Evolutionary conservation across 2,888 invertebrate genomes (phyloP).

Genomic region (Osedax fenrisi): DNA sequence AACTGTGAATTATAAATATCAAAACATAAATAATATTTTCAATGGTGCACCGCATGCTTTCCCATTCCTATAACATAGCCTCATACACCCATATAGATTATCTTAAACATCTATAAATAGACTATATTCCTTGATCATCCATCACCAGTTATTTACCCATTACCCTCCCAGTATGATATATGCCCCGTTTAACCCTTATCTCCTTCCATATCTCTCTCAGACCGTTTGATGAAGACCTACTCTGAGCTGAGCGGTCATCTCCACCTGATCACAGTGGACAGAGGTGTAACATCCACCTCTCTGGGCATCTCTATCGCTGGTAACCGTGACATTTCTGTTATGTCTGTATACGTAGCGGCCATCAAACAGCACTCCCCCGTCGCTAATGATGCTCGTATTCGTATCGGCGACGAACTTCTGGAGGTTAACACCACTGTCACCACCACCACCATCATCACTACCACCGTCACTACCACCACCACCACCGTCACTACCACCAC

Average conservation of each 20-base stretch:
- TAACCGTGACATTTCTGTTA: constrained; percentile 78
- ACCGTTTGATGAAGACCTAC: constrained; percentile 85
- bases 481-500: not conserved
- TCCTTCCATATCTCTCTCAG: too few relatives aligned
- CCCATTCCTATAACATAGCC: too few relatives aligned
- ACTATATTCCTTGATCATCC: too few relatives aligned
- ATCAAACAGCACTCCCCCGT: constrained; percentile 76
- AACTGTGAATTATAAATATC: too few relatives aligned
- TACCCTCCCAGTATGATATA: too few relatives aligned
- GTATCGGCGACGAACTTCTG: constrained; percentile 83
- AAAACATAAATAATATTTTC: too few relatives aligned
- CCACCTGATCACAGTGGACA: constrained; percentile 65
- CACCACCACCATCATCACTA: not conserved
- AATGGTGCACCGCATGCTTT: too few relatives aligned
- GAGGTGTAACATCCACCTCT: constrained; percentile 54
- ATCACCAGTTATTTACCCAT: too few relatives aligned
- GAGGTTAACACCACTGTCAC: constrained; percentile 58
- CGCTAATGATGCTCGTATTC: constrained; percentile 59
- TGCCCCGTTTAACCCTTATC: too few relatives aligned
- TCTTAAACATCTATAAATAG: too few relatives aligned
- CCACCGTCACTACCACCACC: not conserved
- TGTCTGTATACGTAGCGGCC: constrained; percentile 94
- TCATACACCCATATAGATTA: too few relatives aligned
- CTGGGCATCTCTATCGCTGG: constrained; percentile 85
- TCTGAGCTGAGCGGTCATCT: constrained; percentile 59